Evolutionary conservation across 2,888 invertebrate species (phyloP), one percentile per base, ranked within the genome.

Genomic region (Drosophila pegasa): DNA sequence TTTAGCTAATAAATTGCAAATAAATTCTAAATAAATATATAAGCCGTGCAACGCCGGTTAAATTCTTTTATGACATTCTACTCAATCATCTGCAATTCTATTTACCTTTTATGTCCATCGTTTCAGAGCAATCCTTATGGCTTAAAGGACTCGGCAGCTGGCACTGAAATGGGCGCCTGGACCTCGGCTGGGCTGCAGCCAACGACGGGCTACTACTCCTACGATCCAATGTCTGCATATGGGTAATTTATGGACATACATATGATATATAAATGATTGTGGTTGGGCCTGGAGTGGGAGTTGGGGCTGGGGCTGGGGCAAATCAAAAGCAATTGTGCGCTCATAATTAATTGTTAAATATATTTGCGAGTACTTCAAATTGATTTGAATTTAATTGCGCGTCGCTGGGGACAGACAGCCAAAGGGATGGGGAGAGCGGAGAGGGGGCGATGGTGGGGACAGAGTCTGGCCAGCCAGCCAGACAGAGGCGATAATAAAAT

Each of bases 141-240:
- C 86, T 93, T 97, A 93, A 97, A 97, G 93, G 96, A 96, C 91
- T 94, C 95, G 76, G 95, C 96, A 92, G 94, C 96, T 89, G 95
- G 96, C 90, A 95, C 96, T 58, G 97, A 97, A 92, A 97, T 97
- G 96, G 95, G 96, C 73, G 97, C 97, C 87, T 97, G 97, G 97
- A 97, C 97, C 87, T 96, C 97, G 75, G 97, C 97, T 70, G 97
- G 97, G 71, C 94, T 97, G 63, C 97, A 97, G 93, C 96, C 97
- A 91, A 96, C 97, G 78, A 96, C 97, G 75, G 97, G 97, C 90
- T 97, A 97, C 94, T 97, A 97, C 94, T 97, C 97, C 81, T 98
- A 97, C 93, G 97, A 98, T 94, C 97, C 97, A 67, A 96, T 97
- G 93, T 94, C 97, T 78, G 97, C 97, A 91, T 97, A 97, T 93